Conservation (phyloP, 2,797 vertebrate species). For the Semotilus atromaculatus region DNA sequence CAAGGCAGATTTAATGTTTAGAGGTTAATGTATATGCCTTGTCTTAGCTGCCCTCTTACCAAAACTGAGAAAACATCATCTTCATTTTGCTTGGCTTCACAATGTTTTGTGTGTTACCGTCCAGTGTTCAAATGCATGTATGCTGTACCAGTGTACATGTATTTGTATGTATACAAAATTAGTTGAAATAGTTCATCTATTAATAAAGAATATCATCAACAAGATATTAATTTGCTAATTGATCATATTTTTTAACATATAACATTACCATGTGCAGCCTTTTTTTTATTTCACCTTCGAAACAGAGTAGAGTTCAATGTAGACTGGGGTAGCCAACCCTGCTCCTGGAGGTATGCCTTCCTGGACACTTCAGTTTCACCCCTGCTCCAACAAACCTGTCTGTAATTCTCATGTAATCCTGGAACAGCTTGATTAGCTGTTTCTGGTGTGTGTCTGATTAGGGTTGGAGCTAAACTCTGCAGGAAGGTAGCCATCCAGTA, state of each 20-base stretch:
- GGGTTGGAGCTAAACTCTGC: not conserved
- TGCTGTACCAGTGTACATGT: constrained; percentile 36
- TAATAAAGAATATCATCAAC: constrained; percentile 17
- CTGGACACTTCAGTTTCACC: not conserved
- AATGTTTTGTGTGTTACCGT: constrained; percentile 43
- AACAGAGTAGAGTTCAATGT: constrained; percentile 12
- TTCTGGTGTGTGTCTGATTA: not conserved
- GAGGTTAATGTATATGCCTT: constrained; percentile 65
- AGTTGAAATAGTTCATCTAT: constrained; percentile 8
- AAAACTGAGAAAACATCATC: constrained; percentile 57
- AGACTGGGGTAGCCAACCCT: not conserved
- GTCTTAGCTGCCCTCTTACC: constrained; percentile 56
- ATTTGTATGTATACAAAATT: constrained; percentile 43
- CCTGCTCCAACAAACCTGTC: constrained; percentile 13
- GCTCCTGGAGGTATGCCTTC: not conserved
- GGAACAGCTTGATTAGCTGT: not conserved
- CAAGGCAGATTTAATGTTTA: constrained; percentile 64
- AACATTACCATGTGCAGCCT: not conserved
- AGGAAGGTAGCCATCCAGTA: not conserved
- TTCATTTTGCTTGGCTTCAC: constrained; percentile 51
- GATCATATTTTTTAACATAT: constrained; percentile 23
- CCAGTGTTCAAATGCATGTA: constrained; percentile 47
- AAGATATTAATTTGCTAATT: constrained; percentile 38
- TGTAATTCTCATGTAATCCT: not conserved
- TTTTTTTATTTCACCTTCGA: not conserved